Conservation (phyloP, 2,888 invertebrate species). For the Acleris literana region DNA sequence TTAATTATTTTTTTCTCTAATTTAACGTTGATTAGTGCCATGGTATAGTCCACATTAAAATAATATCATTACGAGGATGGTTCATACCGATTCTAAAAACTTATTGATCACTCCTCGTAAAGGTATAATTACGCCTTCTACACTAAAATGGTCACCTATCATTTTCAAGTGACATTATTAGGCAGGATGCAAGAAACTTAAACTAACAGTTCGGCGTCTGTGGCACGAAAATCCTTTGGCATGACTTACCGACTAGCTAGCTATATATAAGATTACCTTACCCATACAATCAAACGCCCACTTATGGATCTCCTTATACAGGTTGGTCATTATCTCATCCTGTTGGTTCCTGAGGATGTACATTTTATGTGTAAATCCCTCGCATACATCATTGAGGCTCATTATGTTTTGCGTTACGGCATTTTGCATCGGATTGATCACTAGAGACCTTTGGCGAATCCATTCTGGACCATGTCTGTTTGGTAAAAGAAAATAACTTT, state of each 20-base stretch:
- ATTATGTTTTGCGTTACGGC: slow-evolving; percentile 62
- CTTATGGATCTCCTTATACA: slow-evolving; percentile 84
- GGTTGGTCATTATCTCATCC: slow-evolving; percentile 84
- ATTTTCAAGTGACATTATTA: too few relatives aligned
- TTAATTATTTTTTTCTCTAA: too few relatives aligned
- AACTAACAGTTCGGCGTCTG: neutral
- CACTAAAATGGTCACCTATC: too few relatives aligned
- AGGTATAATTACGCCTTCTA: too few relatives aligned
- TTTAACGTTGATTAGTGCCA: too few relatives aligned
- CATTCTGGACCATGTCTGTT: slow-evolving; percentile 84
- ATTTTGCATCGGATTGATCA: slow-evolving; percentile 75
- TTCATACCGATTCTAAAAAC: too few relatives aligned
- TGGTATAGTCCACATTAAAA: too few relatives aligned
- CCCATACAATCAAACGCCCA: slow-evolving; percentile 88
- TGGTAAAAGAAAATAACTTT: neutral
- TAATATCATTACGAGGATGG: too few relatives aligned
- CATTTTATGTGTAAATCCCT: slow-evolving; percentile 71
- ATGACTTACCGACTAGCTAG: neutral
- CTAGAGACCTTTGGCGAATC: slow-evolving; percentile 78
- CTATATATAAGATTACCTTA: slow-evolving; percentile 43
- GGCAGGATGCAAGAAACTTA: neutral
- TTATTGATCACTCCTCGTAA: too few relatives aligned
- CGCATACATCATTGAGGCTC: slow-evolving; percentile 68
- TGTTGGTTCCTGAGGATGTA: slow-evolving; percentile 84
- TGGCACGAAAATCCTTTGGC: too few relatives aligned